phyloP scores from a whole-genome alignment of 1,140 invertebrate species.

The Zaprionus vittiger region DNA sequence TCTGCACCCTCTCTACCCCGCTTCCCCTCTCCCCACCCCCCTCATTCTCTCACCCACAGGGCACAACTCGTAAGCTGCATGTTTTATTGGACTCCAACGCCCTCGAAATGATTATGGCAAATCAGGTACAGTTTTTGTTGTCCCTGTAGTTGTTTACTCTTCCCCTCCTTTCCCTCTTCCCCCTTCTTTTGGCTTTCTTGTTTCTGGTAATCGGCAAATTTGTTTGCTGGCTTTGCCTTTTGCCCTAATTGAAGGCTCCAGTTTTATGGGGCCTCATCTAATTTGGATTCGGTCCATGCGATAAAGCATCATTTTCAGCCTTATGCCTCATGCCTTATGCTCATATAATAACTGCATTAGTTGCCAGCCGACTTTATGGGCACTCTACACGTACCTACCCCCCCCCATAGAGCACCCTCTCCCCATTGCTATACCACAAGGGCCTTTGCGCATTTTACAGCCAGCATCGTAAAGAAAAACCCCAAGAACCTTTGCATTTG shows the following conservation, averaged over 20 bases:
- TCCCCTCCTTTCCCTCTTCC: too few species aligned
- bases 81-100: conserved; percentile 68
- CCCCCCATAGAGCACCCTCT: neutral
- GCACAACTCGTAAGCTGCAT: conserved; percentile 68
- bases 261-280: conserved; percentile 51
- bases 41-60: neutral
- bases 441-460: conserved; percentile 15
- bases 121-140: conserved; percentile 40
- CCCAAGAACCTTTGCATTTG: conserved; percentile 17
- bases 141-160: conserved; percentile 9
- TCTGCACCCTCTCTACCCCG: conserved; percentile 9
- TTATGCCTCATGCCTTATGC: conserved; percentile 20
- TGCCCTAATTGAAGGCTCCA: conserved; percentile 49
- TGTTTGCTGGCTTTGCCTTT: conserved; percentile 37
- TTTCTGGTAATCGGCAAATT: conserved; percentile 40
- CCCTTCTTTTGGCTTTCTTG: neutral
- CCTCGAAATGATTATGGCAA: conserved; percentile 51
- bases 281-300: conserved; percentile 51
- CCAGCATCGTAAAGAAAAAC: conserved; percentile 22
- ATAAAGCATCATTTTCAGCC: conserved; percentile 46
- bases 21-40: conserved; percentile 23
- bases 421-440: neutral
- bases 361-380: conserved; percentile 36
- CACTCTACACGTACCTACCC: neutral
- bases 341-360: conserved; percentile 50